Evolutionary conservation across 2,797 vertebrate genomes (phyloP), one percentile per base, ranked within the genome.

Genomic region (Dromococcyx pavoninus): DNA sequence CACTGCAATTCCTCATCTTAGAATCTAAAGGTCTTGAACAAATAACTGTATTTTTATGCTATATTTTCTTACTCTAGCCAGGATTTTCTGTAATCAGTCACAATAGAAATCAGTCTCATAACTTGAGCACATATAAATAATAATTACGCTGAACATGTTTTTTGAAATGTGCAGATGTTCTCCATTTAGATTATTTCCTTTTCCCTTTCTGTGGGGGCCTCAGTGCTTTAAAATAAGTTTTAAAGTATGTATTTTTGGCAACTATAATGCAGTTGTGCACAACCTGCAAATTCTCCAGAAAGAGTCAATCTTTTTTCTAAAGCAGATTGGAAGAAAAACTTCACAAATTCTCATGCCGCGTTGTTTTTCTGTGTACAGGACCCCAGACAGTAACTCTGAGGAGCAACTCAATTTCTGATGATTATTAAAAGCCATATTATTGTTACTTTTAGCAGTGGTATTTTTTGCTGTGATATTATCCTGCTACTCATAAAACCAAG

Each of bases 161-260:
- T 87, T 89, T 75, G 60, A 93, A 91, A 90, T 17, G 60, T 67
- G 61, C 94, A 94, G 90, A 92, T 95, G 95, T 95, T 96, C 96
- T 90, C 71, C 86, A 94, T 96, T 96, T 95, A 83, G 74, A 93
- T 92, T 75, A 88, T 48, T 66, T 95, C 13, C 57, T 95, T 95
- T 57, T 94, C 66, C 43, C 48, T 18, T 78, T 94, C 86, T 64
- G 16, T 82, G 64, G 57, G 51, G 80, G 64, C 90, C 86, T 87
- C 77, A 30, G 6, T 75, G 32, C 53, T 85, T 89, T 78, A 89
- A 82, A 94, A 79, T 35, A 75, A 33, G 13, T 77, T 89, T 84
- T 65, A 57, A 96, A 91, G 91, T 78, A 93, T 66, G 79, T 90
- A 11, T 58, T 93, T 93, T 88, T 96, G 93, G 94, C 95, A 94